Base-by-base conservation (phyloP, 2,888 invertebrate genomes). In the Mycalesis mineus region DNA sequence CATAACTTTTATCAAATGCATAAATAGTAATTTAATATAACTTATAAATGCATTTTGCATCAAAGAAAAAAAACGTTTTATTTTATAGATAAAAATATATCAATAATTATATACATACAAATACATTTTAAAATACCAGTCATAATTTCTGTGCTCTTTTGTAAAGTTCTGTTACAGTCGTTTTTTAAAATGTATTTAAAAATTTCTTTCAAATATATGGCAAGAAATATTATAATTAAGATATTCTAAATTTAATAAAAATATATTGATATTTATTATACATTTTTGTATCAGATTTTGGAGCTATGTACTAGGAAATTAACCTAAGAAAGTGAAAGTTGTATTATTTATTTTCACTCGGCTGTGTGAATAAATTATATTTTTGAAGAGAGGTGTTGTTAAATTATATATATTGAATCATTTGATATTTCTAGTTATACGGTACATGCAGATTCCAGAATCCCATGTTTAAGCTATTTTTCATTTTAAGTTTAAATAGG, bases 21-120 rank as follows among this genome's bases (percentile, higher is more conserved):
- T n/a, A n/a, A n/a, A n/a, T n/a, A n/a, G n/a, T n/a, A n/a, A n/a
- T n/a, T 33, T 3, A 33, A 33, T 33, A 29, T 29, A 9, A 9
- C 9, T 45, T 45, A 29, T 45, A 29, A 45, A 45, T 45, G 45
- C 45, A 45, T 45, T 45, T 45, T 45, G 45, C 45, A 45, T 45
- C 14, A 14, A 22, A 22, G 17, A n/a, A 42, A 11, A 11, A 29
- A 5, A 45, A 29, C 11, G n/a, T 44, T 36, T 36, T 36, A 36
- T 11, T 11, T 9, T 36, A 36, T 11, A 11, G 36, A 13, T 13
- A n/a, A 39, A 15, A 14, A 15, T 37, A n/a, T n/a, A n/a, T n/a
- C n/a, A n/a, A n/a, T n/a, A n/a, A 37, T n/a, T 37, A 15, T 8
- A 2, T 40, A 40, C 40, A 40, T 40, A 40, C 2, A 15, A 9